Percentiles rank a stretch among this genome's conserved stretches.
Conservation (phyloP, 1,140 invertebrate species). For the Leptonema lineaticorne region DNA sequence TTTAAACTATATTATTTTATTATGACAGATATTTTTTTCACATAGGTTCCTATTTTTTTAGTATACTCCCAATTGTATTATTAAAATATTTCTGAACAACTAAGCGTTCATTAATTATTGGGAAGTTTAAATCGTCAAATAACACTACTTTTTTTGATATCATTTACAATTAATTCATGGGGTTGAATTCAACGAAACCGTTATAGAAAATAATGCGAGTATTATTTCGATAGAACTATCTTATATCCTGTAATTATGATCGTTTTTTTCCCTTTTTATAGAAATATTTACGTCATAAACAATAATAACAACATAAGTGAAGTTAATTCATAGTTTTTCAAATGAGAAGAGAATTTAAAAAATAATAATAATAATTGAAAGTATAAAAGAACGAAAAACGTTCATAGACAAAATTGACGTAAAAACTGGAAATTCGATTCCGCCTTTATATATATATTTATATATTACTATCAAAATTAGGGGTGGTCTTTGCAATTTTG, state of each 20-base stretch:
- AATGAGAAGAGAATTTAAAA: slow-evolving; percentile 4
- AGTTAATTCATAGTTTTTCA: slow-evolving; percentile 11
- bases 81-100: too few species aligned
- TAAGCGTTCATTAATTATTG: too few species aligned
- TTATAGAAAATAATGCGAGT: neutral
- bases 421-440: slow-evolving; percentile 12
- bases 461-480: neutral
- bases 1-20: too few species aligned
- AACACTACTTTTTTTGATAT: too few species aligned
- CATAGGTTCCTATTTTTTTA: too few species aligned
- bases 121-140: too few species aligned
- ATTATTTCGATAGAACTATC: neutral
- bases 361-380: neutral
- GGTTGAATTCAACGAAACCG: neutral
- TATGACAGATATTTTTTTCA: too few species aligned
- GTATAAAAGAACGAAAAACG: neutral
- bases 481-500: neutral
- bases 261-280: neutral
- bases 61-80: too few species aligned
- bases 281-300: neutral
- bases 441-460: neutral
- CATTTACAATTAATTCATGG: too few species aligned
- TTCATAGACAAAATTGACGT: too few species aligned
- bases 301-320: neutral
- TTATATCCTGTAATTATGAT: slow-evolving; percentile 4